Base-by-base conservation (phyloP, 2,888 invertebrate genomes). In the Drosophila leonis region DNA sequence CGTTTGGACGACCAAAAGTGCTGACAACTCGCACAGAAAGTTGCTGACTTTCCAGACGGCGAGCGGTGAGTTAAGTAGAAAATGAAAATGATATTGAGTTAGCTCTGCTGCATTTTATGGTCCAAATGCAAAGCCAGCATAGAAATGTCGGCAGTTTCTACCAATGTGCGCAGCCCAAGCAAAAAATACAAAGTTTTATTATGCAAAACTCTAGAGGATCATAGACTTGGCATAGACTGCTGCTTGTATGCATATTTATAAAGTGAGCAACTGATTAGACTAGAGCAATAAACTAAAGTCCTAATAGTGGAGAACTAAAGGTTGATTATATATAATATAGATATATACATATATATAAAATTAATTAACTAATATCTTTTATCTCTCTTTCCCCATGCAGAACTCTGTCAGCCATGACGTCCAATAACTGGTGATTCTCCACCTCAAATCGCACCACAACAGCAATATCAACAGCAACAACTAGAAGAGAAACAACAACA, bases 21-120 rank as follows among this genome's bases (percentile, higher is more conserved):
- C 90, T 86, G 85, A 86, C 85, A 86, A 87, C 88, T 82, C 80
- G 78, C 80, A 72, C 69, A 68, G 78, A 82, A 85, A 84, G 74
- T 89, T 86, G 84, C 90, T 76, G 85, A 85, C 82, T 85, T 87
- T 75, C 78, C 85, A 83, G 88, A 83, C 87, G 68, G 44, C 42
- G 42, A 42, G 42, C 80, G 27, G 62, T 75, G 75, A 63, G 76
- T 60, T 62, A 54, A 60, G 67, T 46, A 66, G 80, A 41, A 67
- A 67, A 72, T 79, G 71, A 71, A 79, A 75, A 67, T 56, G 57
- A 49, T 66, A 79, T 75, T 75, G 80, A 65, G 63, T 62, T 59
- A 33, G 63, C 37, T 67, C 62, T 51, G 33, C 65, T 77, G 79
- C 77, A 70, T 66, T 77, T 79, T 66, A 79, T 75, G 80, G 75